These are phyloP conservation scores for Drosophila lacicola DNA, from an alignment of 2,888 invertebrate species.

Conservation along the genomic window DNA sequence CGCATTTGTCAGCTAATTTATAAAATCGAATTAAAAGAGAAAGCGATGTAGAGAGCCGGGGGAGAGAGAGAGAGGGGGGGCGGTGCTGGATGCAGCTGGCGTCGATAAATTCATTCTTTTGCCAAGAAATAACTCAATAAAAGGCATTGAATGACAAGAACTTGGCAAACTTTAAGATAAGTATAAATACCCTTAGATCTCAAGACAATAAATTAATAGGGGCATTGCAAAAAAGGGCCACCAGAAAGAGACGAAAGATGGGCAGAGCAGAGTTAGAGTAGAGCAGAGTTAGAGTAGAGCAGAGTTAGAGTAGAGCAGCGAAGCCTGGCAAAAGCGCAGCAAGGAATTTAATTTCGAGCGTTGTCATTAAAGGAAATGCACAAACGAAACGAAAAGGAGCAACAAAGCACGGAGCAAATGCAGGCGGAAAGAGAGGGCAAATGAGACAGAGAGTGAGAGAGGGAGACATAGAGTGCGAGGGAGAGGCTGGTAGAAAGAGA, in stretches of 20 bases:
- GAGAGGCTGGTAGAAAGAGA: not conserved
- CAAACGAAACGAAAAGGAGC: constrained; percentile 11
- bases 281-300: not conserved
- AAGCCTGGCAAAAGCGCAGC: constrained; percentile 34
- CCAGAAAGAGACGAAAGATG: not conserved
- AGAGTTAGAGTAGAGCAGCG: constrained; percentile 3
- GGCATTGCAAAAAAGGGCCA: constrained; percentile 7
- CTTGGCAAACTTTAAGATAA: constrained; percentile 75
- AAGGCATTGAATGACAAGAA: constrained; percentile 72
- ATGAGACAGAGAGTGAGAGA: not conserved
- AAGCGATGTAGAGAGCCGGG: not conserved
- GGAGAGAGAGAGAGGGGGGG: constrained; percentile 6
- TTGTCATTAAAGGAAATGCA: constrained; percentile 61
- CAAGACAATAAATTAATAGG: constrained; percentile 70
- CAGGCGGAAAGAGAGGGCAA: not conserved
- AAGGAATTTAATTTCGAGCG: constrained; percentile 67
- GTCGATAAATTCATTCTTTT: constrained; percentile 56
- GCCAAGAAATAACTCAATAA: constrained; percentile 74
- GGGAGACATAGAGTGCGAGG: not conserved
- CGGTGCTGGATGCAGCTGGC: constrained; percentile 26
- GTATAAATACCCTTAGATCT: constrained; percentile 61
- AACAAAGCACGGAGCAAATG: constrained; percentile 7
- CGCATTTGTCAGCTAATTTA: constrained; percentile 64
- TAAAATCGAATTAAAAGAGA: constrained; percentile 22
- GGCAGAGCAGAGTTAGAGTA: not conserved